Percentiles rank a stretch among this genome's conserved stretches.
Evolutionary conservation across 2,797 vertebrate species (phyloP).

Genomic region (Staurois parvus): DNA sequence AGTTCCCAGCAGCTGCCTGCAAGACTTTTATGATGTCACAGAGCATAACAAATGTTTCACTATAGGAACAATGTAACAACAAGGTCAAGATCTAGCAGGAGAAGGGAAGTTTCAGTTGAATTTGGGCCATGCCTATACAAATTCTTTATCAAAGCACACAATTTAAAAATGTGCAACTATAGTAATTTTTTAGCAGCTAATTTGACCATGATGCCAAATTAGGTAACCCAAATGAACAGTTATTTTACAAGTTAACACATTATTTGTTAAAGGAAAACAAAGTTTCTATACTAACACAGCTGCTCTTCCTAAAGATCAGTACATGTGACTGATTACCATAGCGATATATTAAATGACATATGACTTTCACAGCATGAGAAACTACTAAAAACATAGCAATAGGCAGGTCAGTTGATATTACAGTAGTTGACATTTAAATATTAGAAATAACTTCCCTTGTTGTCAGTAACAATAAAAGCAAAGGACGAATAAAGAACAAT

Average conservation of each 20-base stretch:
- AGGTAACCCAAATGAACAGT: too few relatives aligned
- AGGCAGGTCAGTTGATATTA: slow-evolving; percentile 22
- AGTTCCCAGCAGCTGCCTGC: too few relatives aligned
- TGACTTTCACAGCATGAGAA: background rate
- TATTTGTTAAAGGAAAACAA: background rate
- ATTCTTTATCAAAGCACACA: too few relatives aligned
- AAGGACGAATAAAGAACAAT: slow-evolving; percentile 48
- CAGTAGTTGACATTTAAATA: slow-evolving; percentile 42
- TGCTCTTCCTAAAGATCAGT: background rate
- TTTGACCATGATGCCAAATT: too few relatives aligned
- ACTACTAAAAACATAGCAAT: background rate
- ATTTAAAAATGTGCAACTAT: too few relatives aligned
- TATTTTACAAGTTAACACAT: background rate
- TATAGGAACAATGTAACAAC: too few relatives aligned
- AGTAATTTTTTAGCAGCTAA: too few relatives aligned
- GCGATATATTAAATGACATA: background rate
- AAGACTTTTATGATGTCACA: too few relatives aligned
- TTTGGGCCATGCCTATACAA: too few relatives aligned
- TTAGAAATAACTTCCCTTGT: background rate
- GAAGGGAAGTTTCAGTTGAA: too few relatives aligned
- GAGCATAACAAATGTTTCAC: too few relatives aligned
- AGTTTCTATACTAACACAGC: background rate
- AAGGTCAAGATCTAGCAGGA: too few relatives aligned
- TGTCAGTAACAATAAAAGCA: slow-evolving; percentile 32
- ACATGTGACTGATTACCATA: background rate